A percentile compares a stretch with the other conserved stretches of the same genome.
Evolutionary conservation across 53 echinoderm and acorn worm genomes (phyloP).

Genomic region (Zoroaster sp.): DNA sequence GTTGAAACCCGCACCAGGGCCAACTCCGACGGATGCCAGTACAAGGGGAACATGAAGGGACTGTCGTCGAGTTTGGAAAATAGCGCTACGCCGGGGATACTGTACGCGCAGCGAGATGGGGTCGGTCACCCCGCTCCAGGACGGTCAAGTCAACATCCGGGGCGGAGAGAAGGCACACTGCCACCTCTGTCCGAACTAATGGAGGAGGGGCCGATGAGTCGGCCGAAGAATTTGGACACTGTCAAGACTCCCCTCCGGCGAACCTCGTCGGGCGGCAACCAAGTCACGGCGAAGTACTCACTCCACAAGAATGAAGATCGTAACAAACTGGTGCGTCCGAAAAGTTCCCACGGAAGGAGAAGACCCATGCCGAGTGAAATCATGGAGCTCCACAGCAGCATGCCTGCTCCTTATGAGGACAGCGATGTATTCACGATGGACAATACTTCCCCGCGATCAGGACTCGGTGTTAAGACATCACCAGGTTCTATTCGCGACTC

Average conservation of each 20-base stretch:
- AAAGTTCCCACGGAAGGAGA: conserved; percentile 38
- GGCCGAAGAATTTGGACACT: background rate
- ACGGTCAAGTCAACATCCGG: background rate
- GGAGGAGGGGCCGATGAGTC: background rate
- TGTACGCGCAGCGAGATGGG: background rate
- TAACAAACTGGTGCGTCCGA: background rate
- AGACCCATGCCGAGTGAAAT: conserved; percentile 31
- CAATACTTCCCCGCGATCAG: background rate
- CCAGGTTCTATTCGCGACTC: background rate
- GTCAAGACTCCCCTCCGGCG: conserved; percentile 38
- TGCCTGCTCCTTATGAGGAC: background rate
- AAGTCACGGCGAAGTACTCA: background rate
- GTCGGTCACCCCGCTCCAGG: background rate
- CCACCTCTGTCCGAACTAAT: conserved; percentile 34
- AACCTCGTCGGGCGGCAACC: conserved; percentile 25
- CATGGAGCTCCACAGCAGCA: background rate
- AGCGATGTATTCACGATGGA: background rate
- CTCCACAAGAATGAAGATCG: background rate
- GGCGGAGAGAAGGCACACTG: conserved; percentile 11
- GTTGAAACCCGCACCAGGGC: background rate
- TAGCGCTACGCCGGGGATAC: background rate
- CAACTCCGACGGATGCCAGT: conserved; percentile 22
- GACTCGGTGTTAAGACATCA: background rate
- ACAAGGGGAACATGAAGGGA: background rate
- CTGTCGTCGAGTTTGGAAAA: background rate